Evolutionary conservation across 2,797 vertebrate genomes (phyloP), one percentile per base, ranked within the genome.

Genomic region (Masticophis lateralis): DNA sequence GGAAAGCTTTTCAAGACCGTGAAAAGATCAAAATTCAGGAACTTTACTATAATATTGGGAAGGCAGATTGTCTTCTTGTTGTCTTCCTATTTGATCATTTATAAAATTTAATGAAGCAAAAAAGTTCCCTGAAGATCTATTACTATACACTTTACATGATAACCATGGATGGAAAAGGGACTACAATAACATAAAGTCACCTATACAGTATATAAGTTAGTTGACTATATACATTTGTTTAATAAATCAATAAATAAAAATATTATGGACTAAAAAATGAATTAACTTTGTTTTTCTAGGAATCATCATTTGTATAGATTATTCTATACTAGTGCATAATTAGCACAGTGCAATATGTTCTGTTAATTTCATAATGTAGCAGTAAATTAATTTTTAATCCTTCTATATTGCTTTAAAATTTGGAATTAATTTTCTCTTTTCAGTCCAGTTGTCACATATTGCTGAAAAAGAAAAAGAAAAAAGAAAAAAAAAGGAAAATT

Each of bases 331-430:
- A 74, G 32, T 74, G 43, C 6, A 83, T 4, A 53, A 22, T 60
- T 13, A 37, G n/a, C 11, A 90, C 22, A 90, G 18, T 59, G 4
- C 28, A 13, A 25, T 37, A 83, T 2, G 11, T 89, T 22, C 13
- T 51, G 8, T 27, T 90, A 47, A 14, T 86, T 61, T 90, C 18
- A 43, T 47, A 83, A 83, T 4, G 1, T 83, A 83, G 11, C 4
- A 25, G 20, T 83, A 83, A 47, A 83, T 83, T 83, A 47, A 25
- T 83, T 94, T 96, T 94, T 96, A 94, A 93, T 95, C 89, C 69
- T 96, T 96, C 97, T 96, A 96, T 97, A 97, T 97, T 90, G 74
- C 20, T 43, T 90, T 93, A 96, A 97, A 97, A 97, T 97, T 95
- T 95, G 66, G 95, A 95, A 94, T 92, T 66, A 92, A 74, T 90